These are phyloP conservation scores for Zapornia atra DNA, from an alignment of 2,113 vertebrate genomes.

Conservation along the genomic window DNA sequence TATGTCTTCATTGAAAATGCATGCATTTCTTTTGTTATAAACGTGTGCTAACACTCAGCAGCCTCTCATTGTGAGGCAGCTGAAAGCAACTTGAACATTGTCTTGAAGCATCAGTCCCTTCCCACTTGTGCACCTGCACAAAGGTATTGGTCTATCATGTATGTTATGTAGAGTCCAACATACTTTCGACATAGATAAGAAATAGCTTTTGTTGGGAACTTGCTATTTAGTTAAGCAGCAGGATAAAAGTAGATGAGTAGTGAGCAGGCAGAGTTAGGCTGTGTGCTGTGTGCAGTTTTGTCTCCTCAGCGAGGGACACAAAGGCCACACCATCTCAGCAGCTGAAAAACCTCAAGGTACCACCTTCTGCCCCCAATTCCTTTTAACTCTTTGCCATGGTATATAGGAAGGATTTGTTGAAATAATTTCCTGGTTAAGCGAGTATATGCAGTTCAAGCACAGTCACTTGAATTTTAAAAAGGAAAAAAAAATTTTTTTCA, in stretches of 20 bases:
- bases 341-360: neutral
- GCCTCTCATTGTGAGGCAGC: neutral
- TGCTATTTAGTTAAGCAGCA: neutral
- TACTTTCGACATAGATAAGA: neutral
- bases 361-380: accelerated
- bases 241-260: neutral
- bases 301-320: neutral
- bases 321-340: neutral
- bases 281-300: neutral
- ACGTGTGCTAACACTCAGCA: neutral
- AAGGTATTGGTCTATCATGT: neutral
- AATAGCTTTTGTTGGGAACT: neutral
- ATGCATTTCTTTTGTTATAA: accelerated
- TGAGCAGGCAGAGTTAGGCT: neutral
- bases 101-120: neutral
- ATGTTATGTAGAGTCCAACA: neutral
- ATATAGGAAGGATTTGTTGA: neutral
- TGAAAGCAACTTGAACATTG: neutral
- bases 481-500: accelerated
- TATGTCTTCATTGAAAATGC: neutral
- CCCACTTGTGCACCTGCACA: neutral
- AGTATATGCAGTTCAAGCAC: neutral
- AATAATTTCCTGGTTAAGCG: neutral
- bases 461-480: neutral
- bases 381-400: neutral